Base-by-base conservation (phyloP, 2,888 invertebrate genomes). In the Caenorhabditis sp. region DNA sequence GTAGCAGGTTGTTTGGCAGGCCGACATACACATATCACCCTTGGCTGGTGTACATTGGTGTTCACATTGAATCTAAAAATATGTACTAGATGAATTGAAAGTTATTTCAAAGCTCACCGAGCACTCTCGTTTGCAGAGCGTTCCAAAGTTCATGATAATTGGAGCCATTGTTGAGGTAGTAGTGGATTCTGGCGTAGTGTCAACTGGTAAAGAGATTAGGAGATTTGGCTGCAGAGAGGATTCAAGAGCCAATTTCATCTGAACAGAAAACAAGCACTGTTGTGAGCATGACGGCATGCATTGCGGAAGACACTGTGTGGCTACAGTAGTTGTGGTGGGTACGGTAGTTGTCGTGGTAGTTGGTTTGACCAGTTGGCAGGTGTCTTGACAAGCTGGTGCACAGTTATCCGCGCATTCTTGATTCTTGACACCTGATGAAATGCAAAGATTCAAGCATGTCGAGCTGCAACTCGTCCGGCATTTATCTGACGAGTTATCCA, bases 1-100 rank as follows among this genome's bases (percentile, higher is more conserved):
- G 50, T 79, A 79, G 54, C 79, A 79, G 1, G 79, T 79, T 21
- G 79, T 79, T 59, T 78, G 79, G 36, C 79, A 79, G 12, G 79
- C 79, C 7, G 79, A 74, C 64, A 77, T 65, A 49, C 79, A 79
- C 26, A 76, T 70, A 21, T 61, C 64, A 8, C 72, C 72, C 23
- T 63, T 27, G 1, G 64, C 31, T 23, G 57, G 59, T 23, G 64
- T 64, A 56, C 79, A 79, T 53, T 79, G 79, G 43, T 76, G 76
- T 31, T 79, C 76, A 58, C 79, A 79, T 70, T 76, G 76, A 8
- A 77, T 70, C 76, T 77, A 61, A 23, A 59, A 31, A 59, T 12
- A 20, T 38, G 5, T 60, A 65, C 58, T 17, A 25, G 38, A 38
- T 8, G 4, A 21, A 56, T 52, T 21, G 43, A 58, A 12, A n/a